phyloP scores from a whole-genome alignment of 2,113 vertebrate genomes.

The Saccopteryx leptura region DNA sequence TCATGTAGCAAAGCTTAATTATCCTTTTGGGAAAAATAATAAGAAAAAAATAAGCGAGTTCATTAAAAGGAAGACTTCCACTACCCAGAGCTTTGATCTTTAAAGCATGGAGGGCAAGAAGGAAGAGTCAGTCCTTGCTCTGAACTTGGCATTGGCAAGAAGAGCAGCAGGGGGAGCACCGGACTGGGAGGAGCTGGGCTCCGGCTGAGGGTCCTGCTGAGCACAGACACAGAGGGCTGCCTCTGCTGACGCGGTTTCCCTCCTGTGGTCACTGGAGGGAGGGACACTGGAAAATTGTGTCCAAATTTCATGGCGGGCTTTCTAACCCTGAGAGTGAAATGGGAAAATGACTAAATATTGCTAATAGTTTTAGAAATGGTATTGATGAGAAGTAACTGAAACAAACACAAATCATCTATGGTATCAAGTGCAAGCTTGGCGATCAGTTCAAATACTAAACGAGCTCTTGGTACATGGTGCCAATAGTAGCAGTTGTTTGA shows the following conservation, averaged over 20 bases:
- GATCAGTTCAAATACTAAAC: no score
- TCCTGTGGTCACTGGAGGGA: neutral
- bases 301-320: neutral
- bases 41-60: neutral
- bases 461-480: neutral
- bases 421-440: neutral
- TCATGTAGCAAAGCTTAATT: neutral
- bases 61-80: neutral
- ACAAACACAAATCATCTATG: neutral
- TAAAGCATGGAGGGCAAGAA: neutral
- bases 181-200: accelerated
- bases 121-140: neutral
- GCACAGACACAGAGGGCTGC: no score
- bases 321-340: neutral
- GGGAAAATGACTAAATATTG: neutral
- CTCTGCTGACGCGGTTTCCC: accelerated
- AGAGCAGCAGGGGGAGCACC: accelerated
- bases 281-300: neutral
- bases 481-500: accelerated
- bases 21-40: neutral
- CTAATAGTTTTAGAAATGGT: neutral
- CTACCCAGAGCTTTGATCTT: neutral
- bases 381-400: neutral
- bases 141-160: neutral
- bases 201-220: accelerated